These are phyloP conservation scores for Atractosteus spatula DNA, from an alignment of 2,113 vertebrate genomes.

Conservation along the genomic window DNA sequence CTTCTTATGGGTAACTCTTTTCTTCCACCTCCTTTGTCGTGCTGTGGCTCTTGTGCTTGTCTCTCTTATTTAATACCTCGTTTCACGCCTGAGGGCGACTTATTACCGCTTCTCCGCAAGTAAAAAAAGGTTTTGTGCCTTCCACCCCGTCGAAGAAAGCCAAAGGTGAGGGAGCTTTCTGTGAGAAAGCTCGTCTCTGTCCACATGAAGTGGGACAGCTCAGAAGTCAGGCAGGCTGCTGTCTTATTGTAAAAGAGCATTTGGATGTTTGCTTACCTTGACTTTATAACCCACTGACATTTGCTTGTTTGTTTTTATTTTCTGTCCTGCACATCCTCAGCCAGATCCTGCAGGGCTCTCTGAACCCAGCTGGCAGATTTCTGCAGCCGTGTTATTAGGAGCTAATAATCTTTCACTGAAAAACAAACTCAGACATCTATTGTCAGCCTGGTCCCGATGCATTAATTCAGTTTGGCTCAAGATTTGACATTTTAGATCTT, in stretches of 20 bases:
- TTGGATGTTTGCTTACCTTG: neutral
- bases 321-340: conserved; percentile 2
- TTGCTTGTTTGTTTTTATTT: neutral
- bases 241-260: too few species aligned
- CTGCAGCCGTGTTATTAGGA: neutral
- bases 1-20: conserved; percentile 99
- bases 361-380: neutral
- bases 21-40: conserved; percentile 98
- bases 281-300: conserved; percentile 1
- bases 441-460: too few species aligned
- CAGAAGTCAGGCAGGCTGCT: too few species aligned
- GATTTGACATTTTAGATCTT: neutral
- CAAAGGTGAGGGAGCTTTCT: too few species aligned
- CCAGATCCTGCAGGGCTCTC: neutral
- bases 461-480: too few species aligned
- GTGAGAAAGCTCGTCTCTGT: too few species aligned
- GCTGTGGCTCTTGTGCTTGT: conserved; percentile 82
- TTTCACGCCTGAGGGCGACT: conserved; percentile 15
- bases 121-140: conserved; percentile 5
- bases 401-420: neutral
- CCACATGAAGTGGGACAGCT: too few species aligned
- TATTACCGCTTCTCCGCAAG: neutral
- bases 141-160: neutral
- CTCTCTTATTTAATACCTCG: conserved; percentile 43
- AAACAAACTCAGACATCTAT: neutral